A percentile compares a stretch with the other conserved stretches of the same genome.
Evolutionary conservation across 2,113 vertebrate species (phyloP).

Genomic region (Nestor notabilis): DNA sequence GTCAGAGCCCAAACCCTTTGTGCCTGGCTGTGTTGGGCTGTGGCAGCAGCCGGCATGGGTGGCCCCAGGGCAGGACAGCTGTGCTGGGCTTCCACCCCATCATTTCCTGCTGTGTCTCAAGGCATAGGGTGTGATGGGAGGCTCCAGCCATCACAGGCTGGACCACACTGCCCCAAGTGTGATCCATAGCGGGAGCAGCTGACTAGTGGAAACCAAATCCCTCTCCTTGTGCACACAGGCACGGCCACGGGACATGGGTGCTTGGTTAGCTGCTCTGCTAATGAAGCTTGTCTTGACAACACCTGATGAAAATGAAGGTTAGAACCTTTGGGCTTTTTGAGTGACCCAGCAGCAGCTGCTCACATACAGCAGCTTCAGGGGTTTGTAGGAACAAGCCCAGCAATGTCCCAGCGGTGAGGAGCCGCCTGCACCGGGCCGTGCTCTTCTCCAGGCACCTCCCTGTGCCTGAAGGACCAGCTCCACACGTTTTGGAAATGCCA

Average conservation of each 20-base stretch:
- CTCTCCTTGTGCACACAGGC: neutral
- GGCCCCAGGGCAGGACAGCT: neutral
- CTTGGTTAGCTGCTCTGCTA: neutral
- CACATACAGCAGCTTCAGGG: fast-evolving
- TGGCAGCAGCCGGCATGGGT: fast-evolving
- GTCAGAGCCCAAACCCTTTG: neutral
- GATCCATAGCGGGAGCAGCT: neutral
- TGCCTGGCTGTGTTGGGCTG: neutral
- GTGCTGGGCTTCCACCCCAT: neutral
- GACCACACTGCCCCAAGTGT: neutral
- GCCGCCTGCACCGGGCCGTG: fast-evolving
- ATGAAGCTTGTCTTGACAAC: neutral
- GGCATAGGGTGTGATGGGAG: fast-evolving
- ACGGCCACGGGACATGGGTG: fast-evolving
- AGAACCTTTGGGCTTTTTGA: neutral
- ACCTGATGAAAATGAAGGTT: neutral
- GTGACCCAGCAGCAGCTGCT: fast-evolving
- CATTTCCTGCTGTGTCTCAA: fast-evolving
- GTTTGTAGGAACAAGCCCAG: neutral
- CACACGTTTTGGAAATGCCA: neutral
- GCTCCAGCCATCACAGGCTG: neutral
- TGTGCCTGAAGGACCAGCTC: fast-evolving
- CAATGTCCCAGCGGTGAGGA: fast-evolving
- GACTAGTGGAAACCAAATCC: neutral
- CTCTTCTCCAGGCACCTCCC: neutral